phyloP scores from a whole-genome alignment of 2,888 invertebrate species.

The Halocaridina rubra region DNA sequence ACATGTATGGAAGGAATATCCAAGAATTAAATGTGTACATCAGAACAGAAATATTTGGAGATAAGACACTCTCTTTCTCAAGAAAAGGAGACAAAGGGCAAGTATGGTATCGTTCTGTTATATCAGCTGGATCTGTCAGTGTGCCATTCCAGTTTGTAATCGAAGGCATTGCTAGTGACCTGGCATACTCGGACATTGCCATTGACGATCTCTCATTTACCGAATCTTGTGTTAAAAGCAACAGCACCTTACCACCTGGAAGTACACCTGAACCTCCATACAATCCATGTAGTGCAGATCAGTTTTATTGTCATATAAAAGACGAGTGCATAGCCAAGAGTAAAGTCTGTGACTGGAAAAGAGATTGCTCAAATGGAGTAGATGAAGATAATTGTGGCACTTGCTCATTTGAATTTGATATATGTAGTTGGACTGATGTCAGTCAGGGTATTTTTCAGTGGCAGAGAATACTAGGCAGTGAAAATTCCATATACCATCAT shows the following conservation, averaged over 20 bases:
- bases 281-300: constrained; percentile 13
- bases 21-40: constrained; percentile 45
- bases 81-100: constrained; percentile 50
- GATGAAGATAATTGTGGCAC: constrained; percentile 46
- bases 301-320: constrained; percentile 18
- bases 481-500: not conserved
- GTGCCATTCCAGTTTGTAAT: constrained; percentile 52
- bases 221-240: not conserved
- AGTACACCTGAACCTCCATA: constrained; percentile 24
- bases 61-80: constrained; percentile 22
- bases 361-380: constrained; percentile 21
- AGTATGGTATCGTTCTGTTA: constrained; percentile 41
- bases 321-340: constrained; percentile 13
- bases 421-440: constrained; percentile 36
- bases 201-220: constrained; percentile 56
- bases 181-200: constrained; percentile 44
- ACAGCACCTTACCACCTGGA: constrained; percentile 24
- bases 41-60: not conserved
- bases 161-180: constrained; percentile 28
- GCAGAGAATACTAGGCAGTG: constrained; percentile 17
- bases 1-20: constrained; percentile 54
- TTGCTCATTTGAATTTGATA: constrained; percentile 36
- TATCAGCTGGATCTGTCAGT: not conserved
- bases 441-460: constrained; percentile 38
- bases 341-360: constrained; percentile 28